Base-by-base conservation (phyloP, 2,113 vertebrate genomes). In the Pluvialis apricaria region DNA sequence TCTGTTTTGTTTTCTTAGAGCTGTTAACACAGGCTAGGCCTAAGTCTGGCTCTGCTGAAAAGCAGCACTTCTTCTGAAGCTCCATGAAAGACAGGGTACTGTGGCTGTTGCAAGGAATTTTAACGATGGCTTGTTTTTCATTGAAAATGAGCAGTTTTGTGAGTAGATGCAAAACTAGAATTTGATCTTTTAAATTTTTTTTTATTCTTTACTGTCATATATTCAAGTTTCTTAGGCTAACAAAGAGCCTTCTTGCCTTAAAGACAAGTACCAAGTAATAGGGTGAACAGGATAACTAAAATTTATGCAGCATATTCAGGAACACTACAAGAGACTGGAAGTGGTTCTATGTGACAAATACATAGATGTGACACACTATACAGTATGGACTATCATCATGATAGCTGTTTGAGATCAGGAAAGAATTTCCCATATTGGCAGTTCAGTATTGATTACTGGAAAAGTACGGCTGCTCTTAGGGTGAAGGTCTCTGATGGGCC, bases 211-310 rank as follows among this genome's bases (percentile, higher is more conserved):
- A 21, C 87, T 91, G 49, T 90, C 20, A n/a, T 38, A 36, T 87
- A 65, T 82, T 94, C 52, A 90, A 60, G 29, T 57, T 90, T 86
- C 76, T 92, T 70, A 96, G 83, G n/a, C 29, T 58, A 88, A 42
- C 55, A 92, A 93, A 86, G 61, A 90, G 81, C n/a, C n/a, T n/a
- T n/a, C n/a, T n/a, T n/a, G 21, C 66, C 66, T 44, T 71, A 91
- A 94, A 95, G 80, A 92, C 92, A 97, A 95, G 73, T 75, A 29
- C 11, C 31, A 86, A 92, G n/a, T 68, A 76, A 78, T 11, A 15
- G 44, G 52, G 69, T 78, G 61, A 14, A 80, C 7, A 4, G 18
- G 24, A 34, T 54, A 5, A 15, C 6, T 77, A 54, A 86, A 88
- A 83, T 38, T 9, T 58, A 3, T 70, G 25, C 42, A 66, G 17